Evolutionary conservation across 1,140 invertebrate genomes (phyloP), one percentile per base, ranked within the genome.

Genomic region (Neocloeon triangulifer): DNA sequence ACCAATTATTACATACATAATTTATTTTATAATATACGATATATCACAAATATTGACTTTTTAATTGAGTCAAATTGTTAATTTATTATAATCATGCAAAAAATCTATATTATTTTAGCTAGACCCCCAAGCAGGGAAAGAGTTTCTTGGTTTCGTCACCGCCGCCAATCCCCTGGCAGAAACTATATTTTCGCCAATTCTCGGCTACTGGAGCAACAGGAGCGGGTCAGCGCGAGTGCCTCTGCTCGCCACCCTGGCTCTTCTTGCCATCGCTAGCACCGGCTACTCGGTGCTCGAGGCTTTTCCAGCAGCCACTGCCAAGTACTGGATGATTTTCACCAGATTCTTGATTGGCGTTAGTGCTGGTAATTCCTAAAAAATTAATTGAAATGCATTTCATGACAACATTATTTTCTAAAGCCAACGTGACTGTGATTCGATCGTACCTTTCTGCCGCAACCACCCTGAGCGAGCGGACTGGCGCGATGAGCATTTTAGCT

Each of bases 381-480:
- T n/a, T n/a, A n/a, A n/a, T n/a, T n/a, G n/a, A n/a, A n/a, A n/a
- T n/a, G 19, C 30, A 30, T 30, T 30, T 13, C 6, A 13, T 14
- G 28, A 20, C 33, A 39, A 34, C 40, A 33, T 38, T 58, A 61
- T n/a, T n/a, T n/a, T 4, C 50, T n/a, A n/a, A n/a, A 82, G 80
- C 81, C 1, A 86, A 82, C 50, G 73, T 84, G 41, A 79, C 81
- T 1, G 69, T 79, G 15, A 81, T 79, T 34, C 60, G 82, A 28
- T 80, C 81, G 3, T 89, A 88, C 53, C 50, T 86, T 18, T 81
- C 82, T 13, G 73, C 76, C 16, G 81, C 82, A 1, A 89, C 84
- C 4, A 71, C 67, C 36, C 44, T 78, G 8, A 51, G 54, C 20
- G 84, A 91, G 54, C 61, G 82, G 34, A 89, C 82, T 1, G 58